Conservation (phyloP, 2,113 vertebrate genomes). For the Anseranas semipalmata region DNA sequence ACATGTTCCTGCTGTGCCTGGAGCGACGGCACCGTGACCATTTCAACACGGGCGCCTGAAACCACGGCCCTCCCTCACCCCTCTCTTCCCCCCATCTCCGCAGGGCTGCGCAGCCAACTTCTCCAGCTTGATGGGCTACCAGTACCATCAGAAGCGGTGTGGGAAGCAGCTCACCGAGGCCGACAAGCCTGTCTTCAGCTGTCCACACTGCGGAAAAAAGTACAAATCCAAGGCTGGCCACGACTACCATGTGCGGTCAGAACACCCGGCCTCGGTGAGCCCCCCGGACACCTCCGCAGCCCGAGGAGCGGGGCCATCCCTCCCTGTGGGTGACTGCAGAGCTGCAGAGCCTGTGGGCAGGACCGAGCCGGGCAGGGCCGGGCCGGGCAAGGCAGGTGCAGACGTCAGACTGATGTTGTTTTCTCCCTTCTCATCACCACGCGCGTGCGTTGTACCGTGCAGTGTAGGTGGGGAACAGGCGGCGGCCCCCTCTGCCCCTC, state of each 20-base stretch:
- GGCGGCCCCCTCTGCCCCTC: background rate
- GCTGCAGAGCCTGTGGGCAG: conserved; percentile 48
- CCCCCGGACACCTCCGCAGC: background rate
- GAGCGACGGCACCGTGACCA: accelerated
- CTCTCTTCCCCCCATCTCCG: background rate
- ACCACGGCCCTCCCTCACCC: background rate
- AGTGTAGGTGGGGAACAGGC: accelerated
- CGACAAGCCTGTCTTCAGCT: conserved; percentile 88
- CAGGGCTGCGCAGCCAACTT: conserved; percentile 93
- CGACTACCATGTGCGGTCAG: conserved; percentile 91
- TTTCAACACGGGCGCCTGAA: accelerated
- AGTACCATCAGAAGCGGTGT: conserved; percentile 95
- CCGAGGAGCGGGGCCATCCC: conserved; percentile 40
- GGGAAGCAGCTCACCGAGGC: conserved; percentile 86
- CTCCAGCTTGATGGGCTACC: conserved; percentile 95
- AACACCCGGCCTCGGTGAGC: conserved; percentile 79
- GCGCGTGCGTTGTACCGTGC: accelerated
- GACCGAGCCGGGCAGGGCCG: conserved; percentile 49
- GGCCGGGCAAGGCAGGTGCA: conserved; percentile 67
- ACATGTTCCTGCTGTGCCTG: background rate
- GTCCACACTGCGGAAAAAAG: conserved; percentile 88
- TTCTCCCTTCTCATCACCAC: background rate
- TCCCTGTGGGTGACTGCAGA: conserved; percentile 15
- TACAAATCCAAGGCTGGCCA: conserved; percentile 94
- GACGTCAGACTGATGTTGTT: background rate